Percentiles rank a stretch among this genome's conserved stretches.
Evolutionary conservation across 2,113 vertebrate genomes (phyloP).

Genomic region (Onychostruthus taczanowskii): DNA sequence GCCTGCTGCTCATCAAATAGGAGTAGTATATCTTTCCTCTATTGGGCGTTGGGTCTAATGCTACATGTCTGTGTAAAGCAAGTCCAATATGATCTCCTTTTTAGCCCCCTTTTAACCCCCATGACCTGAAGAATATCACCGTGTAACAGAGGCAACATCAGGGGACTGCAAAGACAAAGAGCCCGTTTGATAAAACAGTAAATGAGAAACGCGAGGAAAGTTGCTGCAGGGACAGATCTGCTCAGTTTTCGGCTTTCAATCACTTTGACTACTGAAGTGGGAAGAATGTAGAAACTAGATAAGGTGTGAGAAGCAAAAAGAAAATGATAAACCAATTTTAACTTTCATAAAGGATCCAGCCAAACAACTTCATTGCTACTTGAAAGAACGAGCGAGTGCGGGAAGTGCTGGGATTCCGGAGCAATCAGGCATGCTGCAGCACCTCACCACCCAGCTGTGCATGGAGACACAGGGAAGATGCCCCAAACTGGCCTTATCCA

Average conservation of each 20-base stretch:
- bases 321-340: constrained; percentile 51
- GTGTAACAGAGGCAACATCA: constrained; percentile 71
- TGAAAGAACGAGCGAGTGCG: rapidly evolving
- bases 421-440: not conserved
- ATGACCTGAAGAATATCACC: constrained; percentile 81
- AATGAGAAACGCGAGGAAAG: constrained; percentile 80
- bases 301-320: constrained; percentile 58
- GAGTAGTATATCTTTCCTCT: constrained; percentile 85
- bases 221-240: constrained; percentile 76
- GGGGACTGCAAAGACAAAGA: constrained; percentile 76
- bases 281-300: constrained; percentile 79
- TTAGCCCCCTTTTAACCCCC: constrained; percentile 77
- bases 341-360: constrained; percentile 48
- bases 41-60: constrained; percentile 74
- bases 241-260: constrained; percentile 81
- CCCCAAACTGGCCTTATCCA: not conserved
- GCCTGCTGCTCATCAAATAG: constrained; percentile 94
- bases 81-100: constrained; percentile 73
- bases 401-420: not conserved
- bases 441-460: rapidly evolving
- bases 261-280: constrained; percentile 79
- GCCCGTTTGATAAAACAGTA: constrained; percentile 77
- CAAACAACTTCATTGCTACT: constrained; percentile 31
- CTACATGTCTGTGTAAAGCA: constrained; percentile 69
- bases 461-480: rapidly evolving